Evolutionary conservation across 2,888 invertebrate species (phyloP), one percentile per base, ranked within the genome.

Genomic region (Helleia helle): DNA sequence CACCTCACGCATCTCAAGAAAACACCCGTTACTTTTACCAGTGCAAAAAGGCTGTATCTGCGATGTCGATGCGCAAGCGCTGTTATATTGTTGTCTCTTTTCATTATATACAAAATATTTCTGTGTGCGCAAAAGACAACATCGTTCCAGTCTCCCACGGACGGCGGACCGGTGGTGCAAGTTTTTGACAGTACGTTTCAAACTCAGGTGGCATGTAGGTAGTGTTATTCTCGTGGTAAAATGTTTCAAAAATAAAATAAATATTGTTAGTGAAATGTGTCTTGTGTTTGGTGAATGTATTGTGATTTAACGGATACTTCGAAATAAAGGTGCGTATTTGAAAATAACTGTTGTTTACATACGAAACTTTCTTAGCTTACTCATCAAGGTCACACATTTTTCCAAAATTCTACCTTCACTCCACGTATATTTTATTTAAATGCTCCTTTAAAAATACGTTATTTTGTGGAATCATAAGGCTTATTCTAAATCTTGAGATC

Each of bases 1-100:
- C 84, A 59, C 44, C 65, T 71, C 71, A 73, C 72, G 70, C 74
- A 83, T 83, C 83, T 81, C 62, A 77, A 80, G 77, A 76, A 76
- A 81, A 69, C 65, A 71, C 67, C 84, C 85, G 85, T 85, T 85
- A 85, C 84, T 84, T 85, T 84, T 85, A 81, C 81, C 75, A 58
- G 68, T 75, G 80, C 83, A 77, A 81, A 81, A 83, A 84, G 83
- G 81, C 71, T 73, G 60, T 74, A 84, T 83, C 83, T 80, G 74
- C 66, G 55, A 61, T 56, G 58, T 45, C 7, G 24, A 42, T 50
- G 44, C 55, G 51, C 38, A 36, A 25, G 3, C 42, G 31, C 42
- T n/a, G 2, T 34, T 31, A 8, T 50, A 41, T 25, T 13, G 14
- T 47, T 43, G 40, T 70, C 73, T 62, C 65, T 45, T 38, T 77